phyloP scores from a whole-genome alignment of 2,113 vertebrate species.

The Phodopus roborovskii region DNA sequence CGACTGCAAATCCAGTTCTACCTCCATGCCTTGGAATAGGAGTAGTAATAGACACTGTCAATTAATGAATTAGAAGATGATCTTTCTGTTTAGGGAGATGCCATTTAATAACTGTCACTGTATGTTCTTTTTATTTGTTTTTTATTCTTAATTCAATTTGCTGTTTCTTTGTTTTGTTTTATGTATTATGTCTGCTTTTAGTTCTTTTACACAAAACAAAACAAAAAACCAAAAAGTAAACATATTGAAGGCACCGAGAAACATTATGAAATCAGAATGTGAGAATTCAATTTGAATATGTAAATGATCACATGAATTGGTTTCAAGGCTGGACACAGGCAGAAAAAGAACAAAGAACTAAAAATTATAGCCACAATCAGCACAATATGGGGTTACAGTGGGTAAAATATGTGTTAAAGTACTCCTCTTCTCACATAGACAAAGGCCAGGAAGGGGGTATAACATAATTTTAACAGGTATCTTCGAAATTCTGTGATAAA shows the following conservation, averaged over 20 bases:
- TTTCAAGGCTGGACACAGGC: background rate
- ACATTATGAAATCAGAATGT: background rate
- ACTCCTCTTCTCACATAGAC: background rate
- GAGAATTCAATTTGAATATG: background rate
- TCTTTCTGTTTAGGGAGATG: background rate
- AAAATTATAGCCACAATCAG: background rate
- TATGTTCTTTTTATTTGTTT: background rate
- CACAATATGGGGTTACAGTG: background rate
- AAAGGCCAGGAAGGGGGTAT: background rate
- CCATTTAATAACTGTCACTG: background rate
- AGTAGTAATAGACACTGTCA: background rate
- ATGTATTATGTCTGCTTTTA: background rate
- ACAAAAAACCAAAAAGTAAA: background rate
- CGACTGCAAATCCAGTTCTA: background rate
- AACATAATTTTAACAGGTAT: background rate
- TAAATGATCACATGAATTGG: background rate
- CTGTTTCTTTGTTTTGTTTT: background rate
- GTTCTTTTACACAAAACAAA: background rate
- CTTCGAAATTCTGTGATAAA: background rate
- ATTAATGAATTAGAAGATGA: background rate
- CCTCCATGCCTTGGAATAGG: background rate
- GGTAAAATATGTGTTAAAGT: background rate
- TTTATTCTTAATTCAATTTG: slow-evolving; percentile 4
- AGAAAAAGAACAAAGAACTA: background rate
- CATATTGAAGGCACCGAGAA: background rate